Base-by-base conservation (phyloP, 2,113 vertebrate species). In the Tenrec ecaudatus region DNA sequence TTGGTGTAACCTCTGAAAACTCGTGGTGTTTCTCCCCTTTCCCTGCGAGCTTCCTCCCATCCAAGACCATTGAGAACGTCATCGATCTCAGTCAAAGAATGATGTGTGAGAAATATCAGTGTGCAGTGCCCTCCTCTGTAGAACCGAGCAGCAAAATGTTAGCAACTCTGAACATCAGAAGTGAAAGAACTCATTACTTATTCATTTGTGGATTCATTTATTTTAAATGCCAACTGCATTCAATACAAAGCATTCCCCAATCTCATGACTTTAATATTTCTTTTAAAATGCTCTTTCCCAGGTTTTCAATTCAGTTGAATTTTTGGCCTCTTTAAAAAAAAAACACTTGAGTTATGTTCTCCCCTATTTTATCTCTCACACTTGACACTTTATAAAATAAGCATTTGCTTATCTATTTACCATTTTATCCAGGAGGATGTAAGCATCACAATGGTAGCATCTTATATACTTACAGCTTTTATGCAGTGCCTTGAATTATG, bases 151-250 rank as follows among this genome's bases (percentile, higher is more conserved):
- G 47, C 12, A 53, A 53, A 53, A 53, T 53, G 47, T 53, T 62
- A 9, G 22, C 1, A 40, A n/a, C n/a, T 16, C 19, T 33, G 6
- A 69, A 69, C 6, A 83, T 83, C 88, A 11, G 19, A 22, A 25
- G 19, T 25, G 23, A 62, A 62, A 78, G 86, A 31, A 68, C 82
- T 92, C 38, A 80, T 66, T 88, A 27, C 90, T 91, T 88, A 57
- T 53, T 53, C 47, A 53, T 53, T 53, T 5, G 47, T 53, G 47
- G 47, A 53, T 53, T 53, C 47, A 22, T 89, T 93, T 22, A 94
- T 79, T 89, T 93, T 78, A 36, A 92, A 88, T 86, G 58, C 15
- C 73, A 94, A 47, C 19, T 75, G 33, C 16, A 62, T 82, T 86
- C 43, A 88, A 47, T 69, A 10, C 1, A 38, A 91, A 91, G 27